These are phyloP conservation scores for Drosophila paranaensis DNA, from an alignment of 2,888 invertebrate species.

Conservation along the genomic window DNA sequence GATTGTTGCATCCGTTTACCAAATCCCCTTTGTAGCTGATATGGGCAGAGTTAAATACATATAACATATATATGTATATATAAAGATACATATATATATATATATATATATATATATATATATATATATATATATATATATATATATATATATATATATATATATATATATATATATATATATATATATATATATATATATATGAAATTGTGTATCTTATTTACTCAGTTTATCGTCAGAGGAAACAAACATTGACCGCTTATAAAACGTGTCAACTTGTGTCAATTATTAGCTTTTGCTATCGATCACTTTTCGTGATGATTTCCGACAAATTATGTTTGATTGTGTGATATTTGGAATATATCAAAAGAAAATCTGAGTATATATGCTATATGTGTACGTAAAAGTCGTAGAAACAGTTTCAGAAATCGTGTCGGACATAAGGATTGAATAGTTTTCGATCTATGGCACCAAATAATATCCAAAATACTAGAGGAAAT, in stretches of 20 bases:
- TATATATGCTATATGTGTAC: too few relatives aligned
- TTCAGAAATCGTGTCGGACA: background rate
- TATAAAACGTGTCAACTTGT: background rate
- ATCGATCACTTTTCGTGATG: background rate
- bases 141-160: too few relatives aligned
- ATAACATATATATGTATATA: too few relatives aligned
- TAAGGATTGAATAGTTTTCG: too few relatives aligned
- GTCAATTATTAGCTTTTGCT: background rate
- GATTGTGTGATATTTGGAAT: background rate
- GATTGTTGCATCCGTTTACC: slow-evolving; percentile 5
- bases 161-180: background rate
- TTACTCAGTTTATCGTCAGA: slow-evolving; percentile 1
- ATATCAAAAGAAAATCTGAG: background rate
- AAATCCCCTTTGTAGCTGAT: background rate
- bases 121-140: background rate
- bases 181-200: background rate
- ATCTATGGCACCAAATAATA: too few relatives aligned
- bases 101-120: background rate
- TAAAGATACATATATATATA: too few relatives aligned
- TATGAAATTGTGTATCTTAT: background rate
- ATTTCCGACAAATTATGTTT: background rate
- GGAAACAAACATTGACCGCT: background rate
- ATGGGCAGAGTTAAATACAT: background rate
- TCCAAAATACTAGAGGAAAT: too few relatives aligned
- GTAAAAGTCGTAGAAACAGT: background rate